Percentiles rank a stretch among this genome's conserved stretches.
phyloP scores from a whole-genome alignment of 2,888 invertebrate genomes.

The Auanema freiburgensis region DNA sequence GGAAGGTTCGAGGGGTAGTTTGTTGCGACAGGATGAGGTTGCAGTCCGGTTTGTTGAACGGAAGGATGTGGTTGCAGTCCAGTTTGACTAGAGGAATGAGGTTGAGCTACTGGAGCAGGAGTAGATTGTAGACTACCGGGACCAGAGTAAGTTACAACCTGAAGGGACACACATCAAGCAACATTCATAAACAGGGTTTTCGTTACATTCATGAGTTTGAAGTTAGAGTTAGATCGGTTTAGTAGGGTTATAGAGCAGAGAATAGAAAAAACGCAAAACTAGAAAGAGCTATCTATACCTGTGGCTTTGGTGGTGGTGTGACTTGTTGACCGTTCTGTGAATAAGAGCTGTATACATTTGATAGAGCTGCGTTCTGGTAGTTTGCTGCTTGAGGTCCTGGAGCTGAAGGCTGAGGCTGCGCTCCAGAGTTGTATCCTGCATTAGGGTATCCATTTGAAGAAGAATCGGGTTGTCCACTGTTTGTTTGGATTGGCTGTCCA shows the following conservation, averaged over 20 bases:
- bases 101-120: conserved; percentile 8
- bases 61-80: conserved; percentile 1
- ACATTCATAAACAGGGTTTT: conserved; percentile 2
- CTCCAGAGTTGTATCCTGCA: too few relatives aligned
- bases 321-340: not conserved
- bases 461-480: not conserved
- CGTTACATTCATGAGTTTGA: not conserved
- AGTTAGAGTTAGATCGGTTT: not conserved
- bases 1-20: too few relatives aligned
- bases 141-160: conserved; percentile 28
- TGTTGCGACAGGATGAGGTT: conserved; percentile 15
- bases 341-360: conserved; percentile 16
- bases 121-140: conserved; percentile 11
- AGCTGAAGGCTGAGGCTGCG: conserved; percentile 6
- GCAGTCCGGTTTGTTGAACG: conserved; percentile 14
- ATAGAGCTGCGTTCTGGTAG: conserved; percentile 33
- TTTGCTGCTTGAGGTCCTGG: conserved; percentile 20
- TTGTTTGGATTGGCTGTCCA: conserved; percentile 5
- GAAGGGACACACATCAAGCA: not conserved
- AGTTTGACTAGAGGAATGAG: conserved; percentile 4
- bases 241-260: not conserved
- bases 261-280: not conserved
- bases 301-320: conserved; percentile 23
- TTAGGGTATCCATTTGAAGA: too few relatives aligned
- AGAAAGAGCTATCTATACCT: conserved; percentile 4